phyloP scores from a whole-genome alignment of 2,797 vertebrate genomes.

The Anabacerthia variegaticeps region DNA sequence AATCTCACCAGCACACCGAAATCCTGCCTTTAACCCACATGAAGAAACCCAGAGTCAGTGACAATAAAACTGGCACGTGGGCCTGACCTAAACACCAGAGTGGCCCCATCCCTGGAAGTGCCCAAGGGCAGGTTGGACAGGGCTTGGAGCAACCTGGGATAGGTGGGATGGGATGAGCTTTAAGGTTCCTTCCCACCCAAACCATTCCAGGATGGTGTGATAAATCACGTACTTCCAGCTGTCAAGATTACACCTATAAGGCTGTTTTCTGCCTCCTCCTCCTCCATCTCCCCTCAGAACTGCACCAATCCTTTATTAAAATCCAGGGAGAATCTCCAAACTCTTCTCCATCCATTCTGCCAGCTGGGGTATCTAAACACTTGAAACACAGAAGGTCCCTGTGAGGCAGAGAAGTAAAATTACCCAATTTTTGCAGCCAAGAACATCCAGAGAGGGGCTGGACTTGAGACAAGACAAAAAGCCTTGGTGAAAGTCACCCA shows the following conservation, averaged over 20 bases:
- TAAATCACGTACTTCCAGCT: background rate
- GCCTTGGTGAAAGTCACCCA: background rate
- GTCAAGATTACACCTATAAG: too few relatives aligned
- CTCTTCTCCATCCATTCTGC: background rate
- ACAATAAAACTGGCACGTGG: background rate
- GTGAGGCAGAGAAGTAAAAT: background rate
- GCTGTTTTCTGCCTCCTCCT: background rate
- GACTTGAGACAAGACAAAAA: background rate
- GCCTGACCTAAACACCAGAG: background rate
- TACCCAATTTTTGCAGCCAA: background rate
- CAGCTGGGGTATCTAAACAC: background rate
- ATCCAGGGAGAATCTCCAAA: background rate
- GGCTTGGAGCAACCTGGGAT: background rate
- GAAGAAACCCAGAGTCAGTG: background rate
- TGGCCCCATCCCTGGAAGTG: background rate
- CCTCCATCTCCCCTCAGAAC: background rate
- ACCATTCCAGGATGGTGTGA: background rate
- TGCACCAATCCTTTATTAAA: background rate
- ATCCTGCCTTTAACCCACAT: background rate
- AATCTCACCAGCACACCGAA: background rate
- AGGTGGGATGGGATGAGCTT: background rate
- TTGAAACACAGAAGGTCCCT: background rate
- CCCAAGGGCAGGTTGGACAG: fast-evolving
- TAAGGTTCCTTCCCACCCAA: background rate
- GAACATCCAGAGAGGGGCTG: background rate